Base-by-base conservation (phyloP, 2,888 invertebrate genomes). In the Trachelus tabidus region DNA sequence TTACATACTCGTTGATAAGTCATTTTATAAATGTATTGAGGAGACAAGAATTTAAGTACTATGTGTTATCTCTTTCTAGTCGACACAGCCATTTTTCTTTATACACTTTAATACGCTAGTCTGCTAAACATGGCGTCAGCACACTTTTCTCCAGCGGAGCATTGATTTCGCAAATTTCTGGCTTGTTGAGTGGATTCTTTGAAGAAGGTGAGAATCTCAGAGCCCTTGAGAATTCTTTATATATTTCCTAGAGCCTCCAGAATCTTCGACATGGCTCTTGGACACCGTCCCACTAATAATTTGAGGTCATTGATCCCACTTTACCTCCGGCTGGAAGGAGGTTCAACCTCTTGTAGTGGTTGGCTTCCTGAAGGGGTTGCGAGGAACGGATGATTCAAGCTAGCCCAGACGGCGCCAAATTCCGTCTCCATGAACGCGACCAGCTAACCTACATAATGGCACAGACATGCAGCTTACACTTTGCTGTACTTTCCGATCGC, bases 381-480 rank as follows among this genome's bases (percentile, higher is more conserved):
- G 78, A 79, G 40, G 84, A 79, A 79, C 77, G 80, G 81, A 81
- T 80, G 80, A 82, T 81, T 56, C 79, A 73, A 33, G 77, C 73
- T 69, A 79, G 83, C 79, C 83, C 80, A 84, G 85, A 85, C 85
- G 85, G 86, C 85, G 85, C 85, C 85, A 81, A 76, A 30, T 77
- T 78, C 83, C 40, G 83, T 81, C 85, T 85, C 84, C 81, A 81
- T 69, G 84, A 82, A 85, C 83, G 80, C 79, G 71, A 71, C 71
- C 71, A 34, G 33, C 15, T 71, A 71, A 34, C 71, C 71, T 23
- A 34, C 12, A 71, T 71, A 71, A 9, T 56, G 15, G 23, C 56
- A 23, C 9, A 23, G 56, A 23, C 3, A 56, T 56, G 23, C 56
- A 9, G 23, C 23, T 56, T 56, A 56, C 9, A 23, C 23, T 56